Base-by-base conservation (phyloP, 2,113 vertebrate species). In the Phainopepla nitens region DNA sequence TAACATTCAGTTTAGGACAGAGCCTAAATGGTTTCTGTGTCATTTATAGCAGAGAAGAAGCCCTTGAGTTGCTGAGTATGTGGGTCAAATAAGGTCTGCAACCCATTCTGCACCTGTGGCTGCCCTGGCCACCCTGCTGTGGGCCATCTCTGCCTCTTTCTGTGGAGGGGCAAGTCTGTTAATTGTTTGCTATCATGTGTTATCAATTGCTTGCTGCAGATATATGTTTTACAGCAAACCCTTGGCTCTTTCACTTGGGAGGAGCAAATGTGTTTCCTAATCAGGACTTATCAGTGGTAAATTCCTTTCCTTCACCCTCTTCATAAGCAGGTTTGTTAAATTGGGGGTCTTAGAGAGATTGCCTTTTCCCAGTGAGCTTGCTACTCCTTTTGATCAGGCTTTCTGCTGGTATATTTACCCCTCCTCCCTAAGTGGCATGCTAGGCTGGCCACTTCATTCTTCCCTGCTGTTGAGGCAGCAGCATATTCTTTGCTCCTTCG, bases 1-100 rank as follows among this genome's bases (percentile, higher is more conserved):
- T 97, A 97, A 96, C 96, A 97, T 95, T 94, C 95, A 95, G 90
- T 97, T 98, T 97, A 99, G 95, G 98, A 98, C 94, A 99, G 97
- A 93, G 98, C 98, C 93, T 98, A 98, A 97, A 98, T 98, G 95
- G 98, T 98, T 95, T 99, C 98, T 70, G 98, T 96, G 68, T 99
- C 98, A 82, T 99, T 99, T 95, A 99, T 97, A 72, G 98, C 98
- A 94, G 98, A 97, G 98, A 98, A 18, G 98, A 99, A 97, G 97
- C 98, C 85, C 98, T 97, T 31, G 98, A 98, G 7, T 2, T 45
- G 16, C 33, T 53, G 29, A 2, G 1, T 35, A 17, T 36, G 11
- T 50, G 33, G 31, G 56, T 90, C 47, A 75, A 41, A 82, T 54
- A 39, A 79, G 51, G 61, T 85, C 35, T 13, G 2, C 5, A 21